phyloP scores from a whole-genome alignment of 2,888 invertebrate species.

The Parthenolecanium corni region DNA sequence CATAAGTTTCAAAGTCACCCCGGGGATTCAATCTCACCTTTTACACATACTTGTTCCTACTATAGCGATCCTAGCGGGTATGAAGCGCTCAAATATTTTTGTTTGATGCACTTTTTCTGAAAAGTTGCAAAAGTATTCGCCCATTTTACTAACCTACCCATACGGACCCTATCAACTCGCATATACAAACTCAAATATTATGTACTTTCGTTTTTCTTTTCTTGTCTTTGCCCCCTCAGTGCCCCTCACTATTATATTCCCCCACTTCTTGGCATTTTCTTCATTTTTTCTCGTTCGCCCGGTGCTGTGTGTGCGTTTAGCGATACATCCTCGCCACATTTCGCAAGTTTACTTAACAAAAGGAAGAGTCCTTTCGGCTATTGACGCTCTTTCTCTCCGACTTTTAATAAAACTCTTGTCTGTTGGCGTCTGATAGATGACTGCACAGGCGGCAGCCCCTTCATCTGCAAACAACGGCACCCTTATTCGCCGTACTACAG shows the following conservation, averaged over 20 bases:
- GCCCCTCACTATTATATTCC: no score
- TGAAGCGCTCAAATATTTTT: conserved; percentile 1
- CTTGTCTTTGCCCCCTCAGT: background rate
- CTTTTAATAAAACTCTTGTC: conserved; percentile 48
- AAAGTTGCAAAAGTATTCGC: conserved; percentile 1
- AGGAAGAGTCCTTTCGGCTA: conserved; percentile 33
- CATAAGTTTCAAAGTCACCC: no score
- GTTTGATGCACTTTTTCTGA: conserved; percentile 16
- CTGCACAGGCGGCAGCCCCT: conserved; percentile 42
- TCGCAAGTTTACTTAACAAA: conserved; percentile 25
- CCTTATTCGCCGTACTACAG: conserved; percentile 10
- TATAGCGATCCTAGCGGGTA: no score
- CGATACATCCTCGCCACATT: conserved; percentile 24
- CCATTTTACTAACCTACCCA: background rate
- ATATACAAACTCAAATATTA: background rate
- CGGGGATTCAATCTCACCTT: no score
- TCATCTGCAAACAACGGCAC: conserved; percentile 24
- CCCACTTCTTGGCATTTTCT: background rate
- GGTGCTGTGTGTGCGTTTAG: conserved; percentile 26
- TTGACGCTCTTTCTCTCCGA: conserved; percentile 42
- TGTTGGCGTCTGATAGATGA: conserved; percentile 39
- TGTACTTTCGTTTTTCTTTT: background rate
- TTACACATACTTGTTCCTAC: no score
- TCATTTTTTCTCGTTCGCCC: conserved; percentile 13
- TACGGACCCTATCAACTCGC: background rate